Evolutionary conservation across 2,888 invertebrate species (phyloP).

Genomic region (Anoncus sp.): DNA sequence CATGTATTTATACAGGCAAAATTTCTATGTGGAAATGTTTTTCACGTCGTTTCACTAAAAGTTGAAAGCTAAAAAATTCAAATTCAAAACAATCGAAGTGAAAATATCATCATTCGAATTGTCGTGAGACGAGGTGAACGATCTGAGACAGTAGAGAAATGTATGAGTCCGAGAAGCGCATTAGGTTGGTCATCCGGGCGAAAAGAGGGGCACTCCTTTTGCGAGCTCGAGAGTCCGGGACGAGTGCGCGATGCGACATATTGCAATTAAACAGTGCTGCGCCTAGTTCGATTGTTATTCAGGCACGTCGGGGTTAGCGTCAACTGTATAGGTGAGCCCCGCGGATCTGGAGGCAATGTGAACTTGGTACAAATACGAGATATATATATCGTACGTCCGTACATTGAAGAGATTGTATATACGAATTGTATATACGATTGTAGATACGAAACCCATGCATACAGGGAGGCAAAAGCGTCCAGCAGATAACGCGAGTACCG

Average conservation of each 20-base stretch:
- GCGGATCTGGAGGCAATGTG: slow-evolving; percentile 33
- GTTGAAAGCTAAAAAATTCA: background rate
- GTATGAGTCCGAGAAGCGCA: slow-evolving; percentile 50
- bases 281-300: slow-evolving; percentile 73
- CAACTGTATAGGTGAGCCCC: slow-evolving; percentile 9
- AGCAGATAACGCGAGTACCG: slow-evolving; percentile 62
- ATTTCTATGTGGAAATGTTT: background rate
- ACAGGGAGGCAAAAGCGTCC: slow-evolving; percentile 42
- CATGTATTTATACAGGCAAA: background rate
- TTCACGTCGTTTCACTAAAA: background rate
- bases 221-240: slow-evolving; percentile 37
- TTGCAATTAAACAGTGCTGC: slow-evolving; percentile 75
- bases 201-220: slow-evolving; percentile 69
- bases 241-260: slow-evolving; percentile 42
- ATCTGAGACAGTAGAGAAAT: slow-evolving; percentile 19
- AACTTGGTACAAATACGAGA: slow-evolving; percentile 25
- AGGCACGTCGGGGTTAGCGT: background rate
- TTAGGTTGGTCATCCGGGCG: slow-evolving; percentile 67
- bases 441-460: slow-evolving; percentile 18
- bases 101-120: background rate
- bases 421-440: background rate
- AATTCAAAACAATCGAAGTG: no score
- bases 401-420: background rate
- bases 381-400: slow-evolving; percentile 7
- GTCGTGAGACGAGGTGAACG: slow-evolving; percentile 26